Base-by-base conservation (phyloP, 1,140 invertebrate species). In the Solenopsis fugax region DNA sequence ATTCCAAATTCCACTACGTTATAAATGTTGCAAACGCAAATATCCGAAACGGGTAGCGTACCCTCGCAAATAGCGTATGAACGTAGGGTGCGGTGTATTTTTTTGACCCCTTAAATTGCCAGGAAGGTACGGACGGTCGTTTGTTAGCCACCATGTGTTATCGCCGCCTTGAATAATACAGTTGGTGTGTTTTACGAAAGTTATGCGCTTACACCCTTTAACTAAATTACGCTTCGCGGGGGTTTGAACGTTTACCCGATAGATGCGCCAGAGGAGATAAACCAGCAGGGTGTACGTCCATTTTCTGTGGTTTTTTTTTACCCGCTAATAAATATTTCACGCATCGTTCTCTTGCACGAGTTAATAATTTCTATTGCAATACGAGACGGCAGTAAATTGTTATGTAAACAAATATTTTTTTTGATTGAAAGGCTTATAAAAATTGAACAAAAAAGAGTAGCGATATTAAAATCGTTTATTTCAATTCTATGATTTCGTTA, bases 41-140 rank as follows among this genome's bases (percentile, higher is more conserved):
- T 84, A 73, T 73, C 80, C 80, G 69, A 73, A 84, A 60, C 80
- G 56, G 29, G 41, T 45, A 56, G 16, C 65, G 78, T 56, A 62
- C 54, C 69, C 69, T 73, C 56, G 52, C 58, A 76, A 85, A 78
- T 85, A 45, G 82, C 82, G 37, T 78, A 85, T 78, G 82, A 64
- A 78, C 73, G n/a, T 64, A 48, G 72, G 72, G 60, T 48, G 29
- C 65, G 45, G 77, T 58, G 56, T 90, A 88, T 90, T 85, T 88
- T 90, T 84, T 88, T 88, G 82, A 90, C 88, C 89, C 86, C 69
- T 90, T 90, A 90, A 90, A 90, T 90, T 87, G 89, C 60, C 67
- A 90, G 62, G 69, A 88, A 88, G 89, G 88, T 88, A 80, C 72
- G 72, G 75, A 80, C 73, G 86, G 64, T 86, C 69, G 64, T 82